Evolutionary conservation across 2,113 vertebrate genomes (phyloP).

Genomic region (Maccullochella peelii): DNA sequence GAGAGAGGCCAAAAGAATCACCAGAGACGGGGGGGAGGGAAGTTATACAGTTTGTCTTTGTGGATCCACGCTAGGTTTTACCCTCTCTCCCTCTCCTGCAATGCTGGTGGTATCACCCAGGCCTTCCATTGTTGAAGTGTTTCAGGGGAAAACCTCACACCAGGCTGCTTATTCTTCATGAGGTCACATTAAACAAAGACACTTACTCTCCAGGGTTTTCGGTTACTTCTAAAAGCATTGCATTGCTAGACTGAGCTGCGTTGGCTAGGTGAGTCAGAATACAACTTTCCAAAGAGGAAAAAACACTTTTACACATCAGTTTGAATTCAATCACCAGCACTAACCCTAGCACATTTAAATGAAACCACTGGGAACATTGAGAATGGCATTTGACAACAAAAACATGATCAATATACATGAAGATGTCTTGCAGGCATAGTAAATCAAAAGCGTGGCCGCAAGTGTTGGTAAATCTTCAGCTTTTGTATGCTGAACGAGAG

Average conservation of each 20-base stretch:
- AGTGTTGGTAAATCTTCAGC: slow-evolving; percentile 37
- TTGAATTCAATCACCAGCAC: not conserved
- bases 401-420: slow-evolving; percentile 2
- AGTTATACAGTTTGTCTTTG: slow-evolving; percentile 21
- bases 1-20: slow-evolving; percentile 38
- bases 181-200: slow-evolving; percentile 72
- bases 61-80: slow-evolving; percentile 31
- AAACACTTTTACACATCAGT: not conserved
- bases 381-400: slow-evolving; percentile 20
- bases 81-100: slow-evolving; percentile 23
- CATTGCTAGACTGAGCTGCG: slow-evolving; percentile 16
- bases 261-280: slow-evolving; percentile 12
- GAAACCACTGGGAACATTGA: slow-evolving; percentile 5
- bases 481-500: slow-evolving; percentile 36
- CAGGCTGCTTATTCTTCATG: slow-evolving; percentile 68
- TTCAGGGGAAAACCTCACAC: slow-evolving; percentile 50
- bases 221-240: slow-evolving; percentile 39
- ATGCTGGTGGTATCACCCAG: slow-evolving; percentile 60
- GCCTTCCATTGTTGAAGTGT: slow-evolving; percentile 54
- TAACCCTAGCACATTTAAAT: slow-evolving; percentile 18
- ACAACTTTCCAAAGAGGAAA: slow-evolving; percentile 25
- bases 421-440: slow-evolving; percentile 15
- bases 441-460: slow-evolving; percentile 32
- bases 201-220: slow-evolving; percentile 46
- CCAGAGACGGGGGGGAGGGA: slow-evolving; percentile 2